Evolutionary conservation across 2,113 vertebrate genomes (phyloP).

Genomic region (Pygoscelis antarcticus): DNA sequence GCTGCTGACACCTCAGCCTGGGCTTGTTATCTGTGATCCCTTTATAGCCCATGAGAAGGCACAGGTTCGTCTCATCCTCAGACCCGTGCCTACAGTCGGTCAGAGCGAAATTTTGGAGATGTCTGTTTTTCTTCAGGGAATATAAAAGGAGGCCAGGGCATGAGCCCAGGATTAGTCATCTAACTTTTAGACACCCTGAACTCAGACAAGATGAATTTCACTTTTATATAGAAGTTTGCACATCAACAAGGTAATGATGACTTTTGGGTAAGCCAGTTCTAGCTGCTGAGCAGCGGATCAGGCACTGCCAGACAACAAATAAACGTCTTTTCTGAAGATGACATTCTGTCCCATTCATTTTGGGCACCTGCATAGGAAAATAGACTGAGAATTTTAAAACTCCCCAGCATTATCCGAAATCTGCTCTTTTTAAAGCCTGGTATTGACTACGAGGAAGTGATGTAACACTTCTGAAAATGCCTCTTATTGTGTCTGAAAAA

Average conservation of each 20-base stretch:
- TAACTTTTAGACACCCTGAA: neutral
- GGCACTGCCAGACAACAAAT: neutral
- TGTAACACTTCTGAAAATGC: neutral
- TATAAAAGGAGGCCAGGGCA: neutral
- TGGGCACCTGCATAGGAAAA: neutral
- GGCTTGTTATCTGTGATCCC: neutral
- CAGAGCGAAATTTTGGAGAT: neutral
- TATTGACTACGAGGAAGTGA: fast-evolving
- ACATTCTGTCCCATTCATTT: neutral
- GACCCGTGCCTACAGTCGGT: neutral
- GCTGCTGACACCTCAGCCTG: neutral
- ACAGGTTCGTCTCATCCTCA: neutral
- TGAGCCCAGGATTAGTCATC: neutral
- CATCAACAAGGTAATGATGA: neutral
- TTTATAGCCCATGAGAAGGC: neutral
- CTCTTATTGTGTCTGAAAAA: neutral
- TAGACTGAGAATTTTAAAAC: neutral
- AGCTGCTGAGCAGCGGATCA: neutral
- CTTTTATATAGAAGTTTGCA: neutral
- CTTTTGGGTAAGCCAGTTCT: neutral
- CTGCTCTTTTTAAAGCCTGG: neutral
- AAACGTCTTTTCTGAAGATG: neutral
- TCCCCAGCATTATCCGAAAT: neutral
- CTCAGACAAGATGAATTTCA: neutral
- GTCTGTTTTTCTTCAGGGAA: neutral